Evolutionary conservation across 2,113 vertebrate species (phyloP).

Genomic region (Trichomycterus rosablanca): DNA sequence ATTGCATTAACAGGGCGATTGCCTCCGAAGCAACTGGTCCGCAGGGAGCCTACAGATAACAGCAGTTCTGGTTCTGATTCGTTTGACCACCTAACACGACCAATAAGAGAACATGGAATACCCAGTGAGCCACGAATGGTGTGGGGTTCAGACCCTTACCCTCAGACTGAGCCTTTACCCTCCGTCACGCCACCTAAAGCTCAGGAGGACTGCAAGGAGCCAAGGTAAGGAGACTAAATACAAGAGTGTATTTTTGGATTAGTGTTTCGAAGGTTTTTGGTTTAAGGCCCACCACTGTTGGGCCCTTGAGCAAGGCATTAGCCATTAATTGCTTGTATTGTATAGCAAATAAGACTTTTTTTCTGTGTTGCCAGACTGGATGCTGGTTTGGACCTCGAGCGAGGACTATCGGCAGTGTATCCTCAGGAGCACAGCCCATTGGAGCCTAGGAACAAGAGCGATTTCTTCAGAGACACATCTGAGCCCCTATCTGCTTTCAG

Average conservation of each 20-base stretch:
- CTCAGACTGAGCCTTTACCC: constrained; percentile 76
- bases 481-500: constrained; percentile 75
- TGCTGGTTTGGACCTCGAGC: constrained; percentile 64
- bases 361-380: constrained; percentile 54
- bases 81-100: constrained; percentile 85
- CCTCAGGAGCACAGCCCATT: constrained; percentile 74
- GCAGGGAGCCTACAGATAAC: constrained; percentile 88
- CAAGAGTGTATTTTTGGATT: background rate
- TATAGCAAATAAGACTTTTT: no score
- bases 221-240: constrained; percentile 64
- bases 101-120: constrained; percentile 80
- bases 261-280: background rate
- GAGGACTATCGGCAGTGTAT: constrained; percentile 70
- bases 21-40: constrained; percentile 86
- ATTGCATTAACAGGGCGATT: constrained; percentile 87
- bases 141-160: constrained; percentile 90
- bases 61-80: constrained; percentile 80
- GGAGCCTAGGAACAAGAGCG: constrained; percentile 76
- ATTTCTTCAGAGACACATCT: constrained; percentile 77
- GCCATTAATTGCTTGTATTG: no score
- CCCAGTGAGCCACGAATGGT: constrained; percentile 83
- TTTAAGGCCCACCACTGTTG: no score
- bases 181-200: constrained; percentile 74
- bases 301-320: no score
- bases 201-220: constrained; percentile 76